Base-by-base conservation (phyloP, 1,140 invertebrate genomes). In the Amphibalanus amphitrite region DNA sequence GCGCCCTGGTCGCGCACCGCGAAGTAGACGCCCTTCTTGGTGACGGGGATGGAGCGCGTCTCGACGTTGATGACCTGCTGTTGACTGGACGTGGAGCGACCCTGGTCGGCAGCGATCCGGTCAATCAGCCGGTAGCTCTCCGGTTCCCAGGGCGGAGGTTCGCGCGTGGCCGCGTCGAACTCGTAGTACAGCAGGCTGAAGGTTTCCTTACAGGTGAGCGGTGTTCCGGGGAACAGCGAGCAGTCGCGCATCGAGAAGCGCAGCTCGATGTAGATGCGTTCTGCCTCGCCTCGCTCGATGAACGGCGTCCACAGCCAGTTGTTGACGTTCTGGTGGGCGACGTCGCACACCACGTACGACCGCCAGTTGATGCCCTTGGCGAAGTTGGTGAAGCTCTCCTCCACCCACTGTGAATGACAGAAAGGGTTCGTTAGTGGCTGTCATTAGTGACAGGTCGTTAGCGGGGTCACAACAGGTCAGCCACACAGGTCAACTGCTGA, bases 231-330 rank as follows among this genome's bases (percentile, higher is more conserved):
- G 81, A 96, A 96, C 69, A 95, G 81, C 65, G 91, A 93, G 79
- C 94, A 97, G 81, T 95, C 93, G 75, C 93, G 82, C 77, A 95
- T 95, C 25, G 92, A 95, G 82, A 98, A 98, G 80, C 94, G 93
- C 75, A 98, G 91, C 83, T 98, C 93, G 78, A 98, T 94, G 82
- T 95, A 96, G 78, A 98, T 90, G 69, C 95, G 86, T 80, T 97
- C 95, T 23, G 95, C 95, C 73, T 91, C 89, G 23, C 90, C 88
- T 73, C 93, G 85, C 77, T 95, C 91, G 74, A 98, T 92, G 82
- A 93, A 97, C 69, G 96, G 96, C 67, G 95, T 95, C 89, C 95
- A 95, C 67, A 99, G 84, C 96, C 96, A 99, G 83, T 99, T 99
- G 84, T 98, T 97, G 69, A 97, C 94, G 80, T 94, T 92, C 78